Conservation (phyloP, 2,113 vertebrate genomes). For the Sakesphorus luctuosus region DNA sequence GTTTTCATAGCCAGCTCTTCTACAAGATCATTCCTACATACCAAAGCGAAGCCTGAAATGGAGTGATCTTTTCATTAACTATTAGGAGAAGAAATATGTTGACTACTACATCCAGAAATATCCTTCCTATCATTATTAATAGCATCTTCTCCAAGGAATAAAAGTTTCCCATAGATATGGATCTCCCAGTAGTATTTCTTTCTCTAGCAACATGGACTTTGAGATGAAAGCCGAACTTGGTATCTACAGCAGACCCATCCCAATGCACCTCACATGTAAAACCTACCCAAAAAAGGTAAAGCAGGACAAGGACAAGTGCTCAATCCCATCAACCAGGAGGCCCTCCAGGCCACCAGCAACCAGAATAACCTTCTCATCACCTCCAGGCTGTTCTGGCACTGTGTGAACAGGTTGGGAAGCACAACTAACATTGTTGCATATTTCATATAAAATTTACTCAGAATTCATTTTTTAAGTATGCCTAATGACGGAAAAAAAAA, state of each 20-base stretch:
- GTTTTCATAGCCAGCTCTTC: background rate
- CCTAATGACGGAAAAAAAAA: background rate
- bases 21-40: background rate
- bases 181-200: background rate
- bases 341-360: background rate
- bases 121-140: conserved; percentile 39
- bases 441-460: background rate
- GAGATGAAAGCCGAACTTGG: background rate
- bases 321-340: background rate
- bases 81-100: conserved; percentile 25
- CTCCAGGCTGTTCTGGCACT: background rate
- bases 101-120: conserved; percentile 37
- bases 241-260: background rate
- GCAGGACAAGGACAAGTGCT: background rate
- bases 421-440: background rate
- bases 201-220: background rate
- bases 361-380: background rate
- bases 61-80: conserved; percentile 24
- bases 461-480: background rate
- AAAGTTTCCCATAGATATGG: conserved; percentile 7
- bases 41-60: conserved; percentile 16
- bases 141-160: background rate
- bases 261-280: background rate
- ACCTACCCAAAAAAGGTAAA: background rate
- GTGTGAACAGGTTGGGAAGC: background rate